Evolutionary conservation across 2,888 invertebrate species (phyloP).

Genomic region (Euzetes globulus): DNA sequence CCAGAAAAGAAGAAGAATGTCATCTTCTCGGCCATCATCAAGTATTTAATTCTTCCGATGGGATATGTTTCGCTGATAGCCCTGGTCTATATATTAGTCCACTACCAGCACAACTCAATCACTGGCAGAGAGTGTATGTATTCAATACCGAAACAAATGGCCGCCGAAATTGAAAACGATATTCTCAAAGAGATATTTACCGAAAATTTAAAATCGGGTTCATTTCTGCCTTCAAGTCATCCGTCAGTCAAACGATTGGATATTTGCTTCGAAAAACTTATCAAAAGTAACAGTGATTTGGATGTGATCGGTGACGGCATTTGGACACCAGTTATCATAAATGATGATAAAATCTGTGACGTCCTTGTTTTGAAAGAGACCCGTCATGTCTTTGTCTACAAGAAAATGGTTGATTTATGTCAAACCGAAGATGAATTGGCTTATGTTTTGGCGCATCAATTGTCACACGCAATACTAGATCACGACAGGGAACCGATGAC

Average conservation of each 20-base stretch:
- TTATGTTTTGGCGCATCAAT: constrained; percentile 56
- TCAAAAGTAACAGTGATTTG: constrained; percentile 51
- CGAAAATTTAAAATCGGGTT: neutral
- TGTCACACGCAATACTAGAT: constrained; percentile 55
- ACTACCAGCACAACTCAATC: neutral
- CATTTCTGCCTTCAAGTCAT: neutral
- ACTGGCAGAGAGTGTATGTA: neutral
- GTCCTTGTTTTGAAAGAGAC: constrained; percentile 52
- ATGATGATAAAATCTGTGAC: constrained; percentile 46
- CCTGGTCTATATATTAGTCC: too few species aligned
- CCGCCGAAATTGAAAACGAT: neutral
- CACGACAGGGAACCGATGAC: constrained; percentile 49
- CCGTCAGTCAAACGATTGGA: constrained; percentile 48
- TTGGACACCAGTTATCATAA: constrained; percentile 51
- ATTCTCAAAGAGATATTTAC: constrained; percentile 3
- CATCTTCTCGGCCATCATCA: too few species aligned
- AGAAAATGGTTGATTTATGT: constrained; percentile 52
- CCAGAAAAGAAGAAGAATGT: too few species aligned
- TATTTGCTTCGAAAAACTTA: constrained; percentile 48
- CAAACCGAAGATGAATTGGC: constrained; percentile 54
- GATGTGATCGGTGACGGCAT: constrained; percentile 48
- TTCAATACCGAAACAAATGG: neutral
- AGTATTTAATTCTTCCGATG: too few species aligned
- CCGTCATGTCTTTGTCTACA: constrained; percentile 56
- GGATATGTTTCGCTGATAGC: too few species aligned